These are phyloP conservation scores for Eugnorisma glareosa DNA, from an alignment of 2,888 invertebrate species.

Conservation along the genomic window DNA sequence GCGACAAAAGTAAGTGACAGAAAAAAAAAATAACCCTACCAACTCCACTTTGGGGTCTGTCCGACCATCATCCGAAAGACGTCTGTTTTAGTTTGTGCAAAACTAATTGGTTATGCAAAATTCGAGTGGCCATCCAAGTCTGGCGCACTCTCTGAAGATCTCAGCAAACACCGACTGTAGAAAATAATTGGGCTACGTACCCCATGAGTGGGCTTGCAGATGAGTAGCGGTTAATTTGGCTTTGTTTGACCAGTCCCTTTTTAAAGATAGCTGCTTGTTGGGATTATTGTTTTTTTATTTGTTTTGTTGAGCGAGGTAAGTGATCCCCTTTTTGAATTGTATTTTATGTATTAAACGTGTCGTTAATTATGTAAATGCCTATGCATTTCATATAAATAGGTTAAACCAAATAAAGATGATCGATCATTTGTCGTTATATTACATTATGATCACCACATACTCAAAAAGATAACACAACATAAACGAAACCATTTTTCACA, in stretches of 20 bases:
- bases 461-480: conserved; percentile 44
- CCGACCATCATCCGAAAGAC: conserved; percentile 67
- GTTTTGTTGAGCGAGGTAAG: conserved; percentile 11
- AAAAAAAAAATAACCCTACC: conserved; percentile 36
- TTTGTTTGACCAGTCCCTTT: conserved; percentile 64
- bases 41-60: conserved; percentile 49
- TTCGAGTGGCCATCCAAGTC: conserved; percentile 88
- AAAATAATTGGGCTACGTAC: conserved; percentile 82
- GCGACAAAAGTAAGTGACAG: not conserved
- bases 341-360: not conserved
- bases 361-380: not conserved
- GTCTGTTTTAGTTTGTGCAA: conserved; percentile 85
- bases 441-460: conserved; percentile 8
- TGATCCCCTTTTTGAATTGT: not conserved
- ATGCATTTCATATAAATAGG: not conserved
- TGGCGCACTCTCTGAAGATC: conserved; percentile 82
- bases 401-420: not conserved
- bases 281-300: conserved; percentile 44
- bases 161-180: conserved; percentile 79
- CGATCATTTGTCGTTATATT: conserved; percentile 16
- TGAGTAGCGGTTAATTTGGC: conserved; percentile 64
- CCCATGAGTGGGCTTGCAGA: conserved; percentile 70
- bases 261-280: conserved; percentile 24
- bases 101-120: conserved; percentile 90
- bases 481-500: conserved; percentile 55